These are phyloP conservation scores for Hormaphis cornu DNA, from an alignment of 1,140 invertebrate species.

Conservation along the genomic window DNA sequence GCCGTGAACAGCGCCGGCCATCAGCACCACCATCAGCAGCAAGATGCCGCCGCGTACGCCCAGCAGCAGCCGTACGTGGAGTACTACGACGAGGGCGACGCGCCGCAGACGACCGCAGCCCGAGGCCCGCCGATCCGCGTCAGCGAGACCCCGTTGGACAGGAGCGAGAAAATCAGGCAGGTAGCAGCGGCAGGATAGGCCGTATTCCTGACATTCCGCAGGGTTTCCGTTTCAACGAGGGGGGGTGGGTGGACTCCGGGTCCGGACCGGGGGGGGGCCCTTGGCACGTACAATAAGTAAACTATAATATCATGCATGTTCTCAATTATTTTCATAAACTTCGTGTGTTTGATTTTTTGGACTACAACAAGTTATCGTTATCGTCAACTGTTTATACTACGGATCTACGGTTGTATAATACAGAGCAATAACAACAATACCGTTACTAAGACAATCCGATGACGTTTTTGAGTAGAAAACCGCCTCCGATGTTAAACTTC, in stretches of 20 bases:
- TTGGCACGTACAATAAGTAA: background rate
- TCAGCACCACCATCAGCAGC: slow-evolving; percentile 34
- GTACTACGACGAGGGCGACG: slow-evolving; percentile 37
- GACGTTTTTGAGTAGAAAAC: too few relatives aligned
- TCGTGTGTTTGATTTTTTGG: background rate
- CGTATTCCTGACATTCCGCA: background rate
- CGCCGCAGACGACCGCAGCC: background rate
- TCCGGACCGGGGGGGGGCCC: background rate
- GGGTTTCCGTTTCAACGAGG: background rate
- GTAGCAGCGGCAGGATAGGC: background rate
- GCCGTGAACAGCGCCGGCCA: too few relatives aligned
- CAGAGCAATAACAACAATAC: too few relatives aligned
- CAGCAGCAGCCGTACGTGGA: slow-evolving; percentile 36
- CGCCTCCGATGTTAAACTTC: too few relatives aligned
- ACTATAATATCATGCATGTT: background rate
- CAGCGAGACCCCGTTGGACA: background rate
- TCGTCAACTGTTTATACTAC: background rate
- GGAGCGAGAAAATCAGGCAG: slow-evolving; percentile 12
- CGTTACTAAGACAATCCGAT: too few relatives aligned
- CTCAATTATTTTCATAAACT: background rate
- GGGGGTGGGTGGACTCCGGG: background rate
- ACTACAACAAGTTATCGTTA: background rate
- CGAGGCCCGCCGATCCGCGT: background rate
- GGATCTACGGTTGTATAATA: too few relatives aligned
- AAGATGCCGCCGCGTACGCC: background rate